phyloP scores from a whole-genome alignment of 2,113 vertebrate species.

The Jaculus jaculus region DNA sequence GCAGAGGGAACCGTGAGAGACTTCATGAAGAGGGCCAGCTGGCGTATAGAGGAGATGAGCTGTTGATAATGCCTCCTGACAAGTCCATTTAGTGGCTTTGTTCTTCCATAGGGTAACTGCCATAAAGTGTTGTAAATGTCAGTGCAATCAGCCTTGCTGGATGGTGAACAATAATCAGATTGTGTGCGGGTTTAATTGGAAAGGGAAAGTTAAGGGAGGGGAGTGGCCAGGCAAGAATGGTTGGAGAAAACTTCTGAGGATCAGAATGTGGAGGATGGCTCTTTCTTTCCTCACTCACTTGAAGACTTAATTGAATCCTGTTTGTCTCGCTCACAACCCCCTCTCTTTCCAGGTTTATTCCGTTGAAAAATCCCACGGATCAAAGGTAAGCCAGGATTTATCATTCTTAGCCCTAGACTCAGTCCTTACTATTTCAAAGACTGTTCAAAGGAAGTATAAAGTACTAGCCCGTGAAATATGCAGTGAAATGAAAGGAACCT shows the following conservation, averaged over 20 bases:
- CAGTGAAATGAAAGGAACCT: conserved; percentile 15
- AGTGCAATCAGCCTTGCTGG: conserved; percentile 53
- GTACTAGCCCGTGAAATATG: background rate
- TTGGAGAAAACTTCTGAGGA: background rate
- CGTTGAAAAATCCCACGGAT: conserved; percentile 29
- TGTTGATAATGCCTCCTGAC: conserved; percentile 71
- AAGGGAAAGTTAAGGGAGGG: background rate
- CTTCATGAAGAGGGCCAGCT: conserved; percentile 38
- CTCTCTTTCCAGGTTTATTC: background rate
- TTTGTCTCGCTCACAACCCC: background rate
- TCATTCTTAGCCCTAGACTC: background rate
- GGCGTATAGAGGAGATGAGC: conserved; percentile 59
- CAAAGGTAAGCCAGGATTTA: conserved; percentile 35
- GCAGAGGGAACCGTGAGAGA: conserved; percentile 44
- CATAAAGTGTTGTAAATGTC: conserved; percentile 59
- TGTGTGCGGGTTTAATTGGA: conserved; percentile 48
- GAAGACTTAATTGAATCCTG: conserved; percentile 15
- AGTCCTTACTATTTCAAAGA: conserved; percentile 37
- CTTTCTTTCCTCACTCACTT: background rate
- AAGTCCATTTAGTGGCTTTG: conserved; percentile 77
- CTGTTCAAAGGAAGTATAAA: conserved; percentile 30
- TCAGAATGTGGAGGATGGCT: background rate
- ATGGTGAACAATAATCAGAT: conserved; percentile 54
- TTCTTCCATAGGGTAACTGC: conserved; percentile 65
- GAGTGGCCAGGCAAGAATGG: background rate